Conservation (phyloP, 37 sponge, comb jelly and placozoan genomes). For the Spongilla lacustris region DNA sequence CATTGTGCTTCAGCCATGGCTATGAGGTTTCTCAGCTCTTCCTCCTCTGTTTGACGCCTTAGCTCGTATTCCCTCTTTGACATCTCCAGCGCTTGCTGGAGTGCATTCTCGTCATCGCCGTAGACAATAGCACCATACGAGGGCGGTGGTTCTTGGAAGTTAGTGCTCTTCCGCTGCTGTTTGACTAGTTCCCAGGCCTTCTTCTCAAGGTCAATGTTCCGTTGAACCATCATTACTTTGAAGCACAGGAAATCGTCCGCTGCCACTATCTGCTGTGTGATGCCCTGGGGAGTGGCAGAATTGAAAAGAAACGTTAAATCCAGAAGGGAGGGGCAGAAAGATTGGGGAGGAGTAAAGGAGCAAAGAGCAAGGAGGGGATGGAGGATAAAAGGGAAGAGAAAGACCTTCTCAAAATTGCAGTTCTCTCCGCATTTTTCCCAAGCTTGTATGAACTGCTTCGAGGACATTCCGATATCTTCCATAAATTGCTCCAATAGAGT, state of each 20-base stretch:
- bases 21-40: constrained; percentile 15
- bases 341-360: neutral
- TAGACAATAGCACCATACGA: neutral
- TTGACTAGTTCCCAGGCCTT: constrained; percentile 60
- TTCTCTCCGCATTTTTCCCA: constrained; percentile 18
- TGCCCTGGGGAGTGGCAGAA: no score
- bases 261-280: constrained; percentile 50
- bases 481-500: constrained; percentile 48
- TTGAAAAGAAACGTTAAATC: no score
- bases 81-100: constrained; percentile 30
- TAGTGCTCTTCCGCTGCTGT: neutral
- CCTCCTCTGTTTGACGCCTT: constrained; percentile 14
- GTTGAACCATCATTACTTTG: constrained; percentile 76
- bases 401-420: neutral
- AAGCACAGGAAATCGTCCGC: constrained; percentile 81
- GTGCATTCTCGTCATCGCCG: constrained; percentile 39
- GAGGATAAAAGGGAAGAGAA: neutral
- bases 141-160: neutral
- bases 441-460: constrained; percentile 61
- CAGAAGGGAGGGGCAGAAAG: neutral
- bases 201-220: constrained; percentile 73
- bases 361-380: neutral
- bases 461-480: constrained; percentile 43
- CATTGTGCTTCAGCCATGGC: constrained; percentile 26
- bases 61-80: constrained; percentile 45